Base-by-base conservation (phyloP, 2,888 invertebrate genomes). In the Acrobasis repandana region DNA sequence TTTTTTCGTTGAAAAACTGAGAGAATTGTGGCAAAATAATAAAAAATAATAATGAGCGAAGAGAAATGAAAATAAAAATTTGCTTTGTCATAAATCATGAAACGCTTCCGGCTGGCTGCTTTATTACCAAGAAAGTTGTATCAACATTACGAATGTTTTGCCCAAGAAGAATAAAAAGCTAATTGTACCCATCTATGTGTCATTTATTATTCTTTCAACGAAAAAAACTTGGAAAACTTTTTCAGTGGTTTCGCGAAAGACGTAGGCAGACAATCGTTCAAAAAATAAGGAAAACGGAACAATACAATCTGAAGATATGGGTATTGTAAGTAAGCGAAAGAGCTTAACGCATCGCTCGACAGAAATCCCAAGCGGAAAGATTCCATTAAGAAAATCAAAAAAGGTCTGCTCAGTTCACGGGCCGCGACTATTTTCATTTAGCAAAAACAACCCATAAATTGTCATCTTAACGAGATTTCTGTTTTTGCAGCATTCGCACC, bases 361-460 rank as follows among this genome's bases (percentile, higher is more conserved):
- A 83, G 85, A 90, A 90, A 91, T 90, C 91, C 91, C 89, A 75
- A 83, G 86, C 87, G 90, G 79, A 88, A 88, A 90, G 89, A 90
- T 89, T 92, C 91, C 92, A 91, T 91, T 92, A 91, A 89, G 92
- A 88, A 91, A 92, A 92, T 91, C 90, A 91, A 92, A 92, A 90
- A 92, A 91, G 88, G 90, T 86, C 87, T 86, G 82, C 82, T 84
- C 82, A 82, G 83, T 88, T 88, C 90, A 85, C 82, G 85, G 85
- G 79, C 77, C 81, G 82, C 85, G 88, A 92, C 90, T 90, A 90
- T 91, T 91, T 91, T 92, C 91, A 92, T 91, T 92, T 91, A 92
- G 91, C 90, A 92, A 92, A 92, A 92, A 91, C 92, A 92, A 89
- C 84, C 92, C 90, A 92, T 92, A 92, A 92, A 92, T 92, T 92